phyloP scores from a whole-genome alignment of 2,797 vertebrate species.

The Amblyopsis hoosieri region DNA sequence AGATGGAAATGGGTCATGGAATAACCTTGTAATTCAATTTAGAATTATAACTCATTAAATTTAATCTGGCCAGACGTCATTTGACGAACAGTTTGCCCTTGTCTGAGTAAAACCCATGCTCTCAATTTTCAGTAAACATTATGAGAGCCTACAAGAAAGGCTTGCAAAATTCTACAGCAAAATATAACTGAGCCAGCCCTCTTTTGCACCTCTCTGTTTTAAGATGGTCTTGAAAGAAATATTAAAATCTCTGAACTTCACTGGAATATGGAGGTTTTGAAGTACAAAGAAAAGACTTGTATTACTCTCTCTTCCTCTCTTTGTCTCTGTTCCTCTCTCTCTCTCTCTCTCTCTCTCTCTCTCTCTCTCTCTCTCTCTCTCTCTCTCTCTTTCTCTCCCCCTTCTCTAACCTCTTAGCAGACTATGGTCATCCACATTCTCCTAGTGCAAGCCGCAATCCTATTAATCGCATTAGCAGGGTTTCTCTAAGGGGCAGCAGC shows the following conservation, averaged over 20 bases:
- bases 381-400: constrained; percentile 25
- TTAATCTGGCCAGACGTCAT: background rate
- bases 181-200: background rate
- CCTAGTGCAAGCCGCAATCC: constrained; percentile 68
- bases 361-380: too few species aligned
- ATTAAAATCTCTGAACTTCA: constrained; percentile 33
- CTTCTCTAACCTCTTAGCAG: constrained; percentile 36
- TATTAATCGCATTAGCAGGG: constrained; percentile 76
- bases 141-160: background rate
- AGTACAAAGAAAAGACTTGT: constrained; percentile 39
- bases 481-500: constrained; percentile 60
- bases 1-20: background rate
- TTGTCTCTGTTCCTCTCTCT: background rate
- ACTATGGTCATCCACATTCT: constrained; percentile 49
- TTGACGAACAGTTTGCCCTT: constrained; percentile 1
- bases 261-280: constrained; percentile 34
- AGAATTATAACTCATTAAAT: constrained; percentile 12
- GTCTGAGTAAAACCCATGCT: background rate
- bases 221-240: constrained; percentile 40
- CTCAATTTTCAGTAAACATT: background rate
- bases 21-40: constrained; percentile 8
- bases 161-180: constrained; percentile 5
- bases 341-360: constrained; percentile 11
- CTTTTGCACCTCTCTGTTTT: constrained; percentile 23
- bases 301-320: constrained; percentile 8